These are phyloP conservation scores for Macrophya annulata DNA, from an alignment of 2,888 invertebrate species.

Conservation along the genomic window DNA sequence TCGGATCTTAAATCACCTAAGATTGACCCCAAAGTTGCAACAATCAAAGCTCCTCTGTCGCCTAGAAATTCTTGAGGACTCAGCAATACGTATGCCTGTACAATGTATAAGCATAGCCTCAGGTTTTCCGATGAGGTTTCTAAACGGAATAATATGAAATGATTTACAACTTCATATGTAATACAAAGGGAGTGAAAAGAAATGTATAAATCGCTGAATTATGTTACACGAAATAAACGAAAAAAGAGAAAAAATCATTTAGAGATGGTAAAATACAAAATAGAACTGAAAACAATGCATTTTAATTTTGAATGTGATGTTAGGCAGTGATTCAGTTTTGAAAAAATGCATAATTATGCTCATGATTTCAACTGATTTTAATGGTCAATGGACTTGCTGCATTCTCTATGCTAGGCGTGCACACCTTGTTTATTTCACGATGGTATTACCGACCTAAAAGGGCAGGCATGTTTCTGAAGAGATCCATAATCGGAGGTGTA, in stretches of 20 bases:
- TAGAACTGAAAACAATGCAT: background rate
- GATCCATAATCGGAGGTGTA: slow-evolving; percentile 84
- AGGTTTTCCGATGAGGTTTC: slow-evolving; percentile 92
- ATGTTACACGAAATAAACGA: background rate
- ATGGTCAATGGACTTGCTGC: background rate
- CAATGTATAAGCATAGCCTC: slow-evolving; percentile 89
- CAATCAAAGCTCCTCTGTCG: slow-evolving; percentile 86
- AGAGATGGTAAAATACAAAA: slow-evolving; percentile 32
- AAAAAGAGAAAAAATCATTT: slow-evolving; percentile 49
- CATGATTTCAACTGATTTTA: slow-evolving; percentile 1
- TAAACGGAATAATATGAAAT: slow-evolving; percentile 75
- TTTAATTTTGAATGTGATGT: background rate
- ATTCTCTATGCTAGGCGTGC: slow-evolving; percentile 40
- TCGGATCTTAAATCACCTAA: slow-evolving; percentile 90
- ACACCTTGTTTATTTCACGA: slow-evolving; percentile 49
- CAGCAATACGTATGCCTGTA: slow-evolving; percentile 90
- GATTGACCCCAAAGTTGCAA: slow-evolving; percentile 86
- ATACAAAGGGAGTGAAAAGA: background rate
- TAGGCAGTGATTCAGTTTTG: background rate
- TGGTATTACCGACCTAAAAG: slow-evolving; percentile 84
- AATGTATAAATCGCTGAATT: too few species aligned
- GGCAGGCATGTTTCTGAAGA: slow-evolving; percentile 88
- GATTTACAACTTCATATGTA: background rate
- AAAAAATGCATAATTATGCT: background rate
- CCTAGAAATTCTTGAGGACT: slow-evolving; percentile 90